Conservation (phyloP, 2,113 vertebrate species). For the Notothenia coriiceps region DNA sequence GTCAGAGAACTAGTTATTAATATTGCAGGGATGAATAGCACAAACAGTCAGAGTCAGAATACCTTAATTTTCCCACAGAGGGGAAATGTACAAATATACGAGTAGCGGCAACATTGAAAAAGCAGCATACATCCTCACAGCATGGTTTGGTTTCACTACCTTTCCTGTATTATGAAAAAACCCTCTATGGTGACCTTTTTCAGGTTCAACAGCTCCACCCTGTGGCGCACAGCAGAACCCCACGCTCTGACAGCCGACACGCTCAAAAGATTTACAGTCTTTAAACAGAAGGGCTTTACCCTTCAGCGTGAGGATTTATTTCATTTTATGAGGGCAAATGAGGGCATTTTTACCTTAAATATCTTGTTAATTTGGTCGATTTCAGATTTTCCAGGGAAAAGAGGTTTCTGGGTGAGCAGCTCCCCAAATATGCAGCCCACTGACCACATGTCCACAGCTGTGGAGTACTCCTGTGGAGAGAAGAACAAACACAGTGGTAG, state of each 20-base stretch:
- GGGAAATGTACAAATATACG: no score
- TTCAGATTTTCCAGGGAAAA: constrained; percentile 98
- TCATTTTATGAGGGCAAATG: constrained; percentile 32
- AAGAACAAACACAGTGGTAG: constrained; percentile 69
- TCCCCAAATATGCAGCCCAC: constrained; percentile 99
- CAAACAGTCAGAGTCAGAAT: no score
- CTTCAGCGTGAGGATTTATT: constrained; percentile 18
- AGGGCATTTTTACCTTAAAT: constrained; percentile 91
- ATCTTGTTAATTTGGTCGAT: constrained; percentile 99
- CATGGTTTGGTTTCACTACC: neutral
- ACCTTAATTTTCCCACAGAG: no score
- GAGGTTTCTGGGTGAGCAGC: constrained; percentile 95
- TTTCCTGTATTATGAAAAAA: neutral
- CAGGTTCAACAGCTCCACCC: constrained; percentile 45
- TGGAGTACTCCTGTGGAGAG: constrained; percentile 93
- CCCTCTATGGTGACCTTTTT: neutral
- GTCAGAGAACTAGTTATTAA: neutral
- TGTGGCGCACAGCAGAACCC: constrained; percentile 44
- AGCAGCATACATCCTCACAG: neutral
- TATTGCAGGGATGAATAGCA: neutral
- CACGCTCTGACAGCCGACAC: constrained; percentile 11
- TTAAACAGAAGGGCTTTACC: constrained; percentile 27
- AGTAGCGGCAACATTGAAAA: neutral
- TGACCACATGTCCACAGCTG: constrained; percentile 99
- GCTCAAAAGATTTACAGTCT: constrained; percentile 26